Evolutionary conservation across 2,888 invertebrate genomes (phyloP).

Genomic region (Melipona bicolor): DNA sequence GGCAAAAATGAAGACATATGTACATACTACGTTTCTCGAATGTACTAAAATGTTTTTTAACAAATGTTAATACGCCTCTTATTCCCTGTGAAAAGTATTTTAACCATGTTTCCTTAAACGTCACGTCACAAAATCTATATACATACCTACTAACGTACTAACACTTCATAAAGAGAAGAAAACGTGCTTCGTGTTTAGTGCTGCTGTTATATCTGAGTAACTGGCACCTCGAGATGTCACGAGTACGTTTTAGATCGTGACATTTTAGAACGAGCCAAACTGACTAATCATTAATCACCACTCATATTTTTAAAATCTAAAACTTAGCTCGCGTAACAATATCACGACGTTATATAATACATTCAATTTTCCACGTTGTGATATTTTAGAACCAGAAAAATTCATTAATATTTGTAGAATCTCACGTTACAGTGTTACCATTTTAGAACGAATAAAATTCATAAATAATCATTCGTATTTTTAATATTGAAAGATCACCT

Average conservation of each 20-base stretch:
- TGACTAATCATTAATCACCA: not conserved
- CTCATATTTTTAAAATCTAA: too few relatives aligned
- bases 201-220: constrained; percentile 6
- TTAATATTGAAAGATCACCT: too few relatives aligned
- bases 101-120: not conserved
- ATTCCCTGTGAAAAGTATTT: not conserved
- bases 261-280: not conserved
- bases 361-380: too few relatives aligned
- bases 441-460: too few relatives aligned
- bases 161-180: not conserved
- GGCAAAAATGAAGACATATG: not conserved
- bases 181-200: not conserved
- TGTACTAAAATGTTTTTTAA: not conserved
- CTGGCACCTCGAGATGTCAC: constrained; percentile 2
- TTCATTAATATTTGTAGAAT: too few relatives aligned
- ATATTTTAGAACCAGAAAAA: too few relatives aligned
- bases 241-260: constrained; percentile 4
- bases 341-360: too few relatives aligned
- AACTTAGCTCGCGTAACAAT: too few relatives aligned
- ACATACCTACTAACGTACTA: not conserved
- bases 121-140: not conserved
- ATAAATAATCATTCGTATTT: not conserved
- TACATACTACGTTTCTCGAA: not conserved
- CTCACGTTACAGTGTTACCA: too few relatives aligned
- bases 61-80: not conserved